Evolutionary conservation across 2,888 invertebrate genomes (phyloP).

Genomic region (Lithophane socia): DNA sequence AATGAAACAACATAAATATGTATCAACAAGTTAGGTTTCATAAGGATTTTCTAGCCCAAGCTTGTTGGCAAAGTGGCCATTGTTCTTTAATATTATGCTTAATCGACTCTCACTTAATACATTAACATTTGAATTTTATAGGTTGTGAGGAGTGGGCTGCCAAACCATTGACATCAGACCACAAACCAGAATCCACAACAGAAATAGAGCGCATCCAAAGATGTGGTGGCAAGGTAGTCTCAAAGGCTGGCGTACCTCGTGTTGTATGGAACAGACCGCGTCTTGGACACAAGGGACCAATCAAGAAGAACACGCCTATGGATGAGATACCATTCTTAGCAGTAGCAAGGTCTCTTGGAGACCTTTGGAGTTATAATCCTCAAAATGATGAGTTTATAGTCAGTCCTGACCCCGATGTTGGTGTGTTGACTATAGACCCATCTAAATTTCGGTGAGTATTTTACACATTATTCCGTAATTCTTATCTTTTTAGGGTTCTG

Average conservation of each 20-base stretch:
- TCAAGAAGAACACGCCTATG: constrained; percentile 96
- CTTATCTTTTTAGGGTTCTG: too few relatives aligned
- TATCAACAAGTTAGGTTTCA: background rate
- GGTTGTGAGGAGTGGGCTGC: constrained; percentile 94
- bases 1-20: background rate
- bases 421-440: constrained; percentile 95
- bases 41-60: background rate
- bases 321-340: constrained; percentile 99
- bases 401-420: constrained; percentile 99
- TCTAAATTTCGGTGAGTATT: constrained; percentile 90
- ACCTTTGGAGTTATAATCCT: constrained; percentile 99
- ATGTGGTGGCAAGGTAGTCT: constrained; percentile 94
- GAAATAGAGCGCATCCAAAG: constrained; percentile 96
- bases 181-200: constrained; percentile 97
- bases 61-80: too few relatives aligned
- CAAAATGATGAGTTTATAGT: constrained; percentile 97
- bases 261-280: constrained; percentile 99
- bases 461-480: too few relatives aligned
- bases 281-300: constrained; percentile 95
- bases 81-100: background rate
- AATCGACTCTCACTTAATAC: background rate
- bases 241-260: constrained; percentile 96
- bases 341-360: constrained; percentile 98
- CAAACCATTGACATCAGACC: constrained; percentile 96
- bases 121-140: constrained; percentile 64